Evolutionary conservation across 1,140 invertebrate genomes (phyloP).

Genomic region (Conus betulinus): DNA sequence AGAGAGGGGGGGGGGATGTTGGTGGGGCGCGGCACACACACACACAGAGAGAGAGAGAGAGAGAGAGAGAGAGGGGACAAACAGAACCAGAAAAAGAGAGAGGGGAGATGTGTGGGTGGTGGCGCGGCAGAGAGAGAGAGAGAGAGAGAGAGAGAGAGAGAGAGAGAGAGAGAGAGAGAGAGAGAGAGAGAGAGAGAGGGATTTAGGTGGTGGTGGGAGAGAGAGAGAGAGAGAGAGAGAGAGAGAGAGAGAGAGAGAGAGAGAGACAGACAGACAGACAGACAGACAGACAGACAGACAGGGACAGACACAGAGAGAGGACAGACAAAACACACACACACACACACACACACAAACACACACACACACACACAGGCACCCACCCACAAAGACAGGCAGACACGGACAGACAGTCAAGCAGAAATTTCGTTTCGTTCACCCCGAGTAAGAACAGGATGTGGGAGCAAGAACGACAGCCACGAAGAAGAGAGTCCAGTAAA

Average conservation of each 20-base stretch:
- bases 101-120: neutral
- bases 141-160: constrained; percentile 2
- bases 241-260: neutral
- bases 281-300: neutral
- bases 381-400: neutral
- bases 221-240: too few species aligned
- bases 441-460: too few species aligned
- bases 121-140: neutral
- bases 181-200: neutral
- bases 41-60: neutral
- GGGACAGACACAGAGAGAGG: neutral
- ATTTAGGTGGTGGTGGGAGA: too few species aligned
- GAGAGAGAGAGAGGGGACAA: neutral
- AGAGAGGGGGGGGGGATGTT: neutral
- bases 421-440: neutral
- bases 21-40: neutral
- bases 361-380: neutral
- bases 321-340: neutral
- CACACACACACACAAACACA: neutral
- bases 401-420: neutral
- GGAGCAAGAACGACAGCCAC: too few species aligned
- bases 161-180: neutral
- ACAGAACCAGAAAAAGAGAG: neutral
- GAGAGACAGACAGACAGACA: neutral
- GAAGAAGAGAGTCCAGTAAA: too few species aligned